Conservation (phyloP, 2,888 invertebrate genomes). For the Eilema griseolum region DNA sequence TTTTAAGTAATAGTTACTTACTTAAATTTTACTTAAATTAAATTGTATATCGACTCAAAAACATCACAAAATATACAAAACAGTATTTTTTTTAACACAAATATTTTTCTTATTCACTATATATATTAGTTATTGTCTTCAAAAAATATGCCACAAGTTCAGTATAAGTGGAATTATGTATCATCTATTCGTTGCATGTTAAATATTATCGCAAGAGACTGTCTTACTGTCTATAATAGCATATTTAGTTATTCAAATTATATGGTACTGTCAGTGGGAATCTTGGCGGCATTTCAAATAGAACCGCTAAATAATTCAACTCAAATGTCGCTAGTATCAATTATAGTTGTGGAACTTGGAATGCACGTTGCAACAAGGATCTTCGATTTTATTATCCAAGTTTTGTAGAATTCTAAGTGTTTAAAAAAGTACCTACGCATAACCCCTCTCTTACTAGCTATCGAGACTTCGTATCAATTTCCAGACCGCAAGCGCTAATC, state of each 20-base stretch:
- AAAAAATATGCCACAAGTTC: not conserved
- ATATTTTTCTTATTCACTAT: no score
- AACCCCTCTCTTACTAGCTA: conserved; percentile 8
- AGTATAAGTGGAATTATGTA: not conserved
- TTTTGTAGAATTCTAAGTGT: conserved; percentile 30
- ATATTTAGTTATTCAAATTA: conserved; percentile 74
- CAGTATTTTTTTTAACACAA: no score
- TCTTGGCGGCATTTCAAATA: conserved; percentile 80
- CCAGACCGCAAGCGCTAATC: conserved; percentile 33
- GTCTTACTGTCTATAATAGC: conserved; percentile 72
- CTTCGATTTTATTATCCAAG: conserved; percentile 20
- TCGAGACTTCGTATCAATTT: conserved; percentile 12
- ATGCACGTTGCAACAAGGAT: conserved; percentile 24
- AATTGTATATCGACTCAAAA: no score
- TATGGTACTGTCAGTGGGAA: conserved; percentile 67
- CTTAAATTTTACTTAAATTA: no score
- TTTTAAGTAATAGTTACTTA: no score
- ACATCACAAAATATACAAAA: no score
- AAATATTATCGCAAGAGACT: conserved; percentile 39
- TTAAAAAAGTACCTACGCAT: conserved; percentile 26
- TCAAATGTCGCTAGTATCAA: conserved; percentile 62
- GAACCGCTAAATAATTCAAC: conserved; percentile 69
- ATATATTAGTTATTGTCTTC: not conserved
- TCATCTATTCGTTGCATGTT: not conserved
- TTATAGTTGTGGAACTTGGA: conserved; percentile 51